Evolutionary conservation across 2,888 invertebrate genomes (phyloP).

Genomic region (Xanthia togata): DNA sequence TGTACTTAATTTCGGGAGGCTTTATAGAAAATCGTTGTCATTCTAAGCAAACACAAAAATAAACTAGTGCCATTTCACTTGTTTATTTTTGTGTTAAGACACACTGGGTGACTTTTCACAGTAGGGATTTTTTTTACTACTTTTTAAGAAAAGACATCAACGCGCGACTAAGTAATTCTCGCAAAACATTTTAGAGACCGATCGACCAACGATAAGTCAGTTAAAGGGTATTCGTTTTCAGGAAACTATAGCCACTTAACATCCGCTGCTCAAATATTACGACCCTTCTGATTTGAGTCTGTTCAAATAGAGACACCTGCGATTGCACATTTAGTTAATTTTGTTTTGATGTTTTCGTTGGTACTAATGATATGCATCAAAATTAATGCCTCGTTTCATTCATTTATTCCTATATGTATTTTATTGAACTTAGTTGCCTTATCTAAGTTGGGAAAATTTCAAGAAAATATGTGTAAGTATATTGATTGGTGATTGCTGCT

Average conservation of each 20-base stretch:
- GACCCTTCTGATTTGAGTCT: neutral
- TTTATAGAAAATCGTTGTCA: neutral
- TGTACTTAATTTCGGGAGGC: neutral
- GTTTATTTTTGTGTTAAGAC: too few species aligned
- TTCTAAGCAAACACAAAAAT: neutral
- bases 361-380: too few species aligned
- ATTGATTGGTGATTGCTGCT: too few species aligned
- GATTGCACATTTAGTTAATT: neutral
- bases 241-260: neutral
- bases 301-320: neutral
- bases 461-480: too few species aligned
- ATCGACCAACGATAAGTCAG: neutral
- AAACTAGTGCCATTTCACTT: neutral
- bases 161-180: neutral
- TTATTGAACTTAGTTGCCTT: neutral
- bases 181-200: neutral
- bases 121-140: neutral
- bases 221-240: neutral
- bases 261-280: neutral
- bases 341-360: neutral
- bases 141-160: constrained; percentile 48
- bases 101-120: neutral
- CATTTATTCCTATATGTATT: too few species aligned
- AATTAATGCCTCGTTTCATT: neutral
- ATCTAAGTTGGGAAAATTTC: too few species aligned